These are phyloP conservation scores for Mastomys natalensis DNA, from an alignment of 2,113 vertebrate genomes.

Conservation along the genomic window DNA sequence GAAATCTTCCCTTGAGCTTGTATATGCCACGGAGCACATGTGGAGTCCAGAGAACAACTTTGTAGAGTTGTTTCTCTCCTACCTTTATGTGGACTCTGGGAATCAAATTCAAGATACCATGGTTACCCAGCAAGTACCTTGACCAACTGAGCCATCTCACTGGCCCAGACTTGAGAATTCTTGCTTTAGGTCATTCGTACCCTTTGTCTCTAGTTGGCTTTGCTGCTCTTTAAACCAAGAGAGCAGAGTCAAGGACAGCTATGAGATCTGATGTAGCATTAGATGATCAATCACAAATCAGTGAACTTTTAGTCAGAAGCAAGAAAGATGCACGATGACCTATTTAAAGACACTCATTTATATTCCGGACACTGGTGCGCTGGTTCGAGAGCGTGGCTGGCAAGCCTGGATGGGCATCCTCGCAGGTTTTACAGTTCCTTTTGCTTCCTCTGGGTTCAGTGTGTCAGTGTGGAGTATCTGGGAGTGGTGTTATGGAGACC, in stretches of 20 bases:
- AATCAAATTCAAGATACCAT: neutral
- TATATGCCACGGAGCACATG: neutral
- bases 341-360: conserved; percentile 89
- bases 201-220: neutral
- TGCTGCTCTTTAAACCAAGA: neutral
- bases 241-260: neutral
- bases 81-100: too few species aligned
- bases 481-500: neutral
- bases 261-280: neutral
- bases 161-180: rapidly evolving
- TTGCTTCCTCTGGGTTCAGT: conserved; percentile 35
- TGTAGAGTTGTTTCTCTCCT: neutral
- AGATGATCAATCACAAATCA: conserved; percentile 69
- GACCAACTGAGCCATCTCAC: neutral
- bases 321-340: conserved; percentile 85
- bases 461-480: neutral
- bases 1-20: neutral
- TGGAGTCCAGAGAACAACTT: neutral
- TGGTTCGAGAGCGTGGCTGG: conserved; percentile 73
- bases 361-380: conserved; percentile 86
- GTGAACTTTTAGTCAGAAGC: conserved; percentile 81
- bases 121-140: neutral
- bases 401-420: conserved; percentile 68
- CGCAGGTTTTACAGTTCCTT: conserved; percentile 67
- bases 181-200: rapidly evolving